Conservation (phyloP, 2,113 vertebrate genomes). For the Oenanthe oenanthe region DNA sequence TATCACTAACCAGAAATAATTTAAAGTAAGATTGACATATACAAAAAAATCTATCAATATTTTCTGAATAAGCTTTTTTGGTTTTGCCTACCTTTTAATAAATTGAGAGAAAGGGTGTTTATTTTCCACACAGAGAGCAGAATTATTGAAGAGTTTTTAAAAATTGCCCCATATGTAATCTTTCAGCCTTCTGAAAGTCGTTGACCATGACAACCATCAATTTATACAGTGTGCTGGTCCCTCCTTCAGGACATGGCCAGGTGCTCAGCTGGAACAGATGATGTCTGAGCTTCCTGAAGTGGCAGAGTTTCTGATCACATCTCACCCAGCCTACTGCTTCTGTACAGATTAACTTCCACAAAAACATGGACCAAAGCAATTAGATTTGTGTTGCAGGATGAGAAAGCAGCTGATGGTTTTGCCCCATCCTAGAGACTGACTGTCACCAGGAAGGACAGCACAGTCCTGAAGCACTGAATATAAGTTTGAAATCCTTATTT, state of each 20-base stretch:
- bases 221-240: neutral
- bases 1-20: neutral
- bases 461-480: neutral
- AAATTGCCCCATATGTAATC: neutral
- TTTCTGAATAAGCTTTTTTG: neutral
- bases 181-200: neutral
- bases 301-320: neutral
- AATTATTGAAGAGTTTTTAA: neutral
- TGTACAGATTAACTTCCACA: neutral
- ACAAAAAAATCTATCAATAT: neutral
- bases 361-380: neutral
- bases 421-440: neutral
- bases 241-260: neutral
- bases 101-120: neutral
- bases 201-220: neutral
- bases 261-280: neutral
- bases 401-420: neutral
- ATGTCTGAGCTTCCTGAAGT: neutral
- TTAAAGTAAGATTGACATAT: neutral
- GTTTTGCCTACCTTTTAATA: neutral
- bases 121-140: neutral
- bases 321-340: neutral
- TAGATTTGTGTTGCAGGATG: neutral
- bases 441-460: neutral
- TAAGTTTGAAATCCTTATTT: neutral